Conservation (phyloP, 2,888 invertebrate species). For the Ptycholaimellus sp. region DNA sequence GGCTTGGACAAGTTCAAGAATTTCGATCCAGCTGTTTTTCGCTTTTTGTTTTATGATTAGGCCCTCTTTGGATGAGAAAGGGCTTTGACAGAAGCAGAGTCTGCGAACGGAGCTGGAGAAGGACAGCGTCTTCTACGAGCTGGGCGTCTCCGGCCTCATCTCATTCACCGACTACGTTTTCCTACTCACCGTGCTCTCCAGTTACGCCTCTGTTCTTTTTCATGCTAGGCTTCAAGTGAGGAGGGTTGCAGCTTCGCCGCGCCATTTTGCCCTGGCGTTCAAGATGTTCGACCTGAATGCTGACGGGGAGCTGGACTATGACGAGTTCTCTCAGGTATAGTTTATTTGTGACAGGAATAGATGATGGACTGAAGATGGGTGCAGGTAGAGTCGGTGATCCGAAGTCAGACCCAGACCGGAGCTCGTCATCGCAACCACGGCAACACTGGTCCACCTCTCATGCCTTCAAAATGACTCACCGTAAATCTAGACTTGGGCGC, state of each 20-base stretch:
- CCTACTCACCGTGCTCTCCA: constrained; percentile 80
- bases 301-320: constrained; percentile 87
- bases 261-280: constrained; percentile 97
- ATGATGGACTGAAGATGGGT: not conserved
- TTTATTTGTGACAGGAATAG: not conserved
- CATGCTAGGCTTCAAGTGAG: not conserved
- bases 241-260: constrained; percentile 51
- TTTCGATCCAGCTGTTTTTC: constrained; percentile 70
- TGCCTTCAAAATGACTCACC: no score
- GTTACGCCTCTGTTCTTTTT: constrained; percentile 34
- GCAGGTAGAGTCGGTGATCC: constrained; percentile 44
- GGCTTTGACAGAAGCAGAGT: constrained; percentile 38
- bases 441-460: constrained; percentile 50
- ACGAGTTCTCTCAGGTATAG: constrained; percentile 79
- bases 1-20: constrained; percentile 83
- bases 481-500: no score
- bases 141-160: constrained; percentile 69
- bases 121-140: constrained; percentile 83
- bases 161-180: constrained; percentile 98
- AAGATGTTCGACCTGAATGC: constrained; percentile 98
- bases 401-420: constrained; percentile 85
- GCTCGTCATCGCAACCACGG: constrained; percentile 81
- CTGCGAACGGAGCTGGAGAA: constrained; percentile 38
- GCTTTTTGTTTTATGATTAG: not conserved
- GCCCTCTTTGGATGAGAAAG: constrained; percentile 26